Evolutionary conservation across 2,888 invertebrate species (phyloP), one percentile per base, ranked within the genome.

Genomic region (Drosophila multiciliata): DNA sequence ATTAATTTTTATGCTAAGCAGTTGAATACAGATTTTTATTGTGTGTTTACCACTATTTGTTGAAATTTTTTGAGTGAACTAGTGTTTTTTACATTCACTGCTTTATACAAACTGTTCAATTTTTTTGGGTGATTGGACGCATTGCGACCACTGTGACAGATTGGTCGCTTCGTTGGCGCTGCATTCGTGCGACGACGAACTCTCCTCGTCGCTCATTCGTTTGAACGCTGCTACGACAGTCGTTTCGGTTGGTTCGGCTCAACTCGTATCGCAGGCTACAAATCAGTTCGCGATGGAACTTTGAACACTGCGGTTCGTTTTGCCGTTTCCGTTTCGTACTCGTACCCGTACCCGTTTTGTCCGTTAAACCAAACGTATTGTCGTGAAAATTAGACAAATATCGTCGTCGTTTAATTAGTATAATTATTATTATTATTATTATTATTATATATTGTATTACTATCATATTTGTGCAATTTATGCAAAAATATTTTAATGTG

Each of bases 221-320:
- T 72, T 65, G 45, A n/a, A 32, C 49, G 52, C 20, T 50, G 40
- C 52, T 66, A 67, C 9, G 40, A 48, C 26, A 35, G 57, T 80
- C 63, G 79, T 71, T 64, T 63, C 29, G 63, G 63, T 54, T 61
- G 71, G 63, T 42, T 80, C 82, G 82, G 72, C 72, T 57, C 58
- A 64, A 52, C 64, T 75, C 71, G 69, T 63, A 69, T 65, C 68
- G 62, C 42, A 62, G 54, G 35, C 68, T 76, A 54, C 66, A 73
- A 88, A 85, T 88, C 82, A 84, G 78, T 89, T 86, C 83, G 92
- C 92, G 91, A 92, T 92, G 92, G 91, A 92, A 91, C 91, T 92
- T 92, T 92, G 92, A 92, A 91, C 87, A 89, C 87, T 89, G 88
- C 90, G 92, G 92, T 91, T 91, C 90, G 86, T 83, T 86, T 75